A percentile compares a stretch with the other conserved stretches of the same genome.
These are phyloP conservation scores for Dendrocincla fuliginosa DNA, from an alignment of 2,797 vertebrate genomes.

Conservation along the genomic window DNA sequence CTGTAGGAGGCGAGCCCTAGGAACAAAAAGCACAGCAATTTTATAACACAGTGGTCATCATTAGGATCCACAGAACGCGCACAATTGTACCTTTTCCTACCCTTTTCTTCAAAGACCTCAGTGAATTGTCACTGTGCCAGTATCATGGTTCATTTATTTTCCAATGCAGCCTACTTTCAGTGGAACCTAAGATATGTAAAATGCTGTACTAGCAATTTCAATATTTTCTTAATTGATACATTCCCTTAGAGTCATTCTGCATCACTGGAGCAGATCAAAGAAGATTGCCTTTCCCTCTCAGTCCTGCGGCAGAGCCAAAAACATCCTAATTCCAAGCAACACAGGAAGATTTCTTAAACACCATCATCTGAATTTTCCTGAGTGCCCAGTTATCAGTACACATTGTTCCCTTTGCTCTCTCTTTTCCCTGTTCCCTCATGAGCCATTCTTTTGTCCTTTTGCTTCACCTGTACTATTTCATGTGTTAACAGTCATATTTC, in stretches of 20 bases:
- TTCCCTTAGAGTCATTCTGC: slow-evolving; percentile 51
- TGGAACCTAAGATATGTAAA: slow-evolving; percentile 28
- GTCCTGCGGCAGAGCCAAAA: neutral
- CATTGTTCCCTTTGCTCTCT: neutral
- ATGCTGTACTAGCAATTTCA: slow-evolving; percentile 40
- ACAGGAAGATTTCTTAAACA: slow-evolving; percentile 21
- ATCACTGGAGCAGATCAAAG: slow-evolving; percentile 60
- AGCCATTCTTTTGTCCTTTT: neutral
- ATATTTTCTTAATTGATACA: slow-evolving; percentile 67
- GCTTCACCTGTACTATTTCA: neutral
- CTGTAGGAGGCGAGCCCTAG: neutral
- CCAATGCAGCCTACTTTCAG: neutral
- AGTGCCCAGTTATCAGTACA: slow-evolving; percentile 4
- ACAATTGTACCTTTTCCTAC: neutral
- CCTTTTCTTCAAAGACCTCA: neutral
- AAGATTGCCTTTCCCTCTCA: slow-evolving; percentile 33
- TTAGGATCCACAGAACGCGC: neutral
- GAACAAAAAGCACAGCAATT: neutral
- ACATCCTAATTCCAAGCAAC: slow-evolving; percentile 25
- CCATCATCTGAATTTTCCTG: slow-evolving; percentile 29
- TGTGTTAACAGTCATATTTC: neutral
- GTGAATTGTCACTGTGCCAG: neutral
- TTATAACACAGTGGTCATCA: neutral
- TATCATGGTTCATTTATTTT: neutral
- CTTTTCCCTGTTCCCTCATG: neutral